Conservation (phyloP, 2,797 vertebrate genomes). For the Carduelis carduelis region DNA sequence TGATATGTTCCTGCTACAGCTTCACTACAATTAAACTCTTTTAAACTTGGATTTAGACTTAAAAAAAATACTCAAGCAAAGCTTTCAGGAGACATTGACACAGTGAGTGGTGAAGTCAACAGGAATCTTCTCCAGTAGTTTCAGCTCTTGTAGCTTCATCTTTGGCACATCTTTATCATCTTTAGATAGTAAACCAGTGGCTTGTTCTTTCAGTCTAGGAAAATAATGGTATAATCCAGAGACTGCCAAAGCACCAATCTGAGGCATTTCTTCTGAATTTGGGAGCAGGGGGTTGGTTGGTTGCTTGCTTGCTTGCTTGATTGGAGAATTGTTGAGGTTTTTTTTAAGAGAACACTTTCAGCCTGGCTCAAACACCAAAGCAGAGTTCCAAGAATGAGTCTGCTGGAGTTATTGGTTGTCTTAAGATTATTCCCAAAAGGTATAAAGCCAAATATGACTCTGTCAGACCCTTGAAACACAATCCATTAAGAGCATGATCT, state of each 20-base stretch:
- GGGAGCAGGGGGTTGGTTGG: rapidly evolving
- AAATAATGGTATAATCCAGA: background rate
- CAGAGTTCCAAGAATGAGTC: background rate
- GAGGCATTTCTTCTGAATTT: background rate
- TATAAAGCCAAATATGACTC: background rate
- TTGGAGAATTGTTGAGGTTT: background rate
- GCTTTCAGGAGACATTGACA: background rate
- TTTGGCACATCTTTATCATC: background rate
- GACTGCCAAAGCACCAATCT: background rate
- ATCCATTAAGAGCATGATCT: background rate
- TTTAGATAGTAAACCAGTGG: background rate
- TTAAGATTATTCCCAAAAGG: background rate
- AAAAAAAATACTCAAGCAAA: background rate
- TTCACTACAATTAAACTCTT: background rate
- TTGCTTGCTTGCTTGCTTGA: background rate
- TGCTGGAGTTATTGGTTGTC: background rate
- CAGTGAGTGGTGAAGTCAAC: background rate
- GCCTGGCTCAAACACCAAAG: background rate
- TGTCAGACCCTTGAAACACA: background rate
- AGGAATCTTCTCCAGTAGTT: background rate
- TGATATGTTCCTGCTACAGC: background rate
- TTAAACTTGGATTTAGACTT: background rate
- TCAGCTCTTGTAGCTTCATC: background rate
- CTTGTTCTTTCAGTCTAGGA: background rate
- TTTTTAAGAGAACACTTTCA: background rate